Evolutionary conservation across 2,797 vertebrate species (phyloP).

Genomic region (Tinamus major): DNA sequence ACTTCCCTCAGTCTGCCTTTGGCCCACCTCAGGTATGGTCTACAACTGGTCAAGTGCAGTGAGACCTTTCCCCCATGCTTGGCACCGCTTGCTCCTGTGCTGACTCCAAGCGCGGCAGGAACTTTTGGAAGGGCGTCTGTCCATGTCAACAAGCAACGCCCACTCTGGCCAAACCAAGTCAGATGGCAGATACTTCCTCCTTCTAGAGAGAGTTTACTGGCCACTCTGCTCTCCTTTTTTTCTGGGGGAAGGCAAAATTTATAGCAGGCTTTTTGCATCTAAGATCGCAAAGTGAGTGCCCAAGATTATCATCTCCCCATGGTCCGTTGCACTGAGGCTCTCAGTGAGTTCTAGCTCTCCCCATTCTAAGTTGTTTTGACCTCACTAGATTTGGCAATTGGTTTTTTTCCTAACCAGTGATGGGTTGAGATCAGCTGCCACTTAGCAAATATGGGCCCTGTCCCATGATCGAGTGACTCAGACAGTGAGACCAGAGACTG

Average conservation of each 20-base stretch:
- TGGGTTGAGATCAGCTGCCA: neutral
- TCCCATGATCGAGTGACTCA: neutral
- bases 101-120: accelerated
- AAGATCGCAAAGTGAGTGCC: neutral
- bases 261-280: neutral
- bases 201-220: neutral
- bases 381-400: neutral
- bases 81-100: neutral
- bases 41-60: neutral
- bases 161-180: neutral
- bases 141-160: neutral
- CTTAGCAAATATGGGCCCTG: neutral
- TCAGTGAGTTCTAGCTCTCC: neutral
- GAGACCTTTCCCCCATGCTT: accelerated
- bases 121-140: neutral
- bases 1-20: neutral
- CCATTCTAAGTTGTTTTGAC: neutral
- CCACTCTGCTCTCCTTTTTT: neutral
- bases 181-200: neutral
- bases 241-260: neutral
- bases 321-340: neutral
- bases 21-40: accelerated
- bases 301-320: neutral
- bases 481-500: neutral
- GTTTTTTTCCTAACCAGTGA: neutral